Base-by-base conservation (phyloP, 1,140 invertebrate species). In the Drosophila chauvacae region DNA sequence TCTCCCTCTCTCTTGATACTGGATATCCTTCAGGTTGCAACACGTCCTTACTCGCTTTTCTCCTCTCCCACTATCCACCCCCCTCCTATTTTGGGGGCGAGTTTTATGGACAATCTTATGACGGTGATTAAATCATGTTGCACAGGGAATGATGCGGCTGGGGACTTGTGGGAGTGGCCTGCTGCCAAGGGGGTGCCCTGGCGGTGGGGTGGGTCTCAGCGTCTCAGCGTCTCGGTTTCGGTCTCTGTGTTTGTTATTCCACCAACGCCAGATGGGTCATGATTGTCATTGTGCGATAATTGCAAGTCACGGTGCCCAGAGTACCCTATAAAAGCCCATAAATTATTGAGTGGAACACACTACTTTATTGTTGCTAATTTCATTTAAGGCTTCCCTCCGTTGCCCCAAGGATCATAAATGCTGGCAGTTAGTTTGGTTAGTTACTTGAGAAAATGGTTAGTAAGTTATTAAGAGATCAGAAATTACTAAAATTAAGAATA, bases 41-140 rank as follows among this genome's bases (percentile, higher is more conserved):
- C 33, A 35, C 42, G n/a, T 48, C 41, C 33, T 57, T 53, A 33
- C 39, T 76, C 30, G 23, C 35, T 33, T 57, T 28, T 58, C 51
- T 55, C 51, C 51, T 13, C 7, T 2, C 13, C 14, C 18, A 11
- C 18, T 23, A 23, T 20, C 16, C 16, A 18, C 37, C 16, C 37
- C 30, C n/a, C 47, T 6, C 39, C 55, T 35, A 41, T 62, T 77
- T 69, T 70, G 44, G 75, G 57, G 75, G 65, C 58, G 58, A 66
- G 65, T 78, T 78, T 78, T 78, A 78, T 77, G 74, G 74, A 68
- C 74, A 77, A 77, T 77, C 74, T 77, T 77, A 77, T 78, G 75
- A 76, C 75, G 75, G 75, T 78, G 75, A 78, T 78, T 78, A 78
- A 78, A 78, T 78, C 75, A 78, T 78, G 74, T 50, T 62, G 58